phyloP scores from a whole-genome alignment of 2,888 invertebrate genomes.

The Eilema caniola region DNA sequence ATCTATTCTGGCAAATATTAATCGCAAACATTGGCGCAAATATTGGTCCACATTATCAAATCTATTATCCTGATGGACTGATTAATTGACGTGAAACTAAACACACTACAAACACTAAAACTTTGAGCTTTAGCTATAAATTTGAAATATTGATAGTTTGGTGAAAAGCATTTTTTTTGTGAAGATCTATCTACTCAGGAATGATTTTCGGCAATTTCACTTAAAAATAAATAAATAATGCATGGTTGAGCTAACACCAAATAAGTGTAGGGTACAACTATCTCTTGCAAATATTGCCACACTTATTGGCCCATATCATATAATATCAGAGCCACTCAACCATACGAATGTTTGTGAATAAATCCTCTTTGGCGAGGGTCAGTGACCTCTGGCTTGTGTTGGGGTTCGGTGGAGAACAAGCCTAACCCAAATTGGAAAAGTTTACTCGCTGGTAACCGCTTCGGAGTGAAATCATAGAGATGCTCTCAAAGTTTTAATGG shows the following conservation, averaged over 20 bases:
- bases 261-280: neutral
- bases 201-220: too few relatives aligned
- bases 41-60: conserved; percentile 5
- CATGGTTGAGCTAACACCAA: too few relatives aligned
- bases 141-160: too few relatives aligned
- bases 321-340: conserved; percentile 35
- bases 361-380: conserved; percentile 48
- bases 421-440: conserved; percentile 67
- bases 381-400: conserved; percentile 48
- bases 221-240: too few relatives aligned
- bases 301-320: conserved; percentile 23
- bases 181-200: too few relatives aligned
- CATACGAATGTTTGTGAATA: conserved; percentile 51
- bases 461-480: conserved; percentile 47
- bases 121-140: too few relatives aligned
- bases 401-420: conserved; percentile 40
- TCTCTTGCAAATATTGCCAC: conserved; percentile 4
- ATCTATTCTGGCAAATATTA: neutral
- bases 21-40: conserved; percentile 11
- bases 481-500: conserved; percentile 51
- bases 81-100: too few relatives aligned
- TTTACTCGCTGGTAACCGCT: conserved; percentile 50
- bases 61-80: too few relatives aligned
- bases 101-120: too few relatives aligned
- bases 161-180: too few relatives aligned